Percentiles rank a stretch among this genome's conserved stretches.
phyloP scores from a whole-genome alignment of 2,797 vertebrate species.

The Tragelaphus eurycerus region DNA sequence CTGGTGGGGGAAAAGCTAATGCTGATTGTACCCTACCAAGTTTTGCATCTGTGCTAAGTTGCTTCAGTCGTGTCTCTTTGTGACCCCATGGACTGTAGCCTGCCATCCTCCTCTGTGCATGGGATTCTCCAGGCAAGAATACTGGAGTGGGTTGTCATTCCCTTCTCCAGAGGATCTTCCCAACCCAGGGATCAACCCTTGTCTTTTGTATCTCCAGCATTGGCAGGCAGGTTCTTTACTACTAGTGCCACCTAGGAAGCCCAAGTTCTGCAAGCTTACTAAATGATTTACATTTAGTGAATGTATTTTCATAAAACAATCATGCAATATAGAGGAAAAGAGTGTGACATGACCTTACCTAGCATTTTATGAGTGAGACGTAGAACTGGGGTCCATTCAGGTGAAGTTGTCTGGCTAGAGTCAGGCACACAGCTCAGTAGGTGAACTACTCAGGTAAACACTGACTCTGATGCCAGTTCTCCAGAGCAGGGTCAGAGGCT shows the following conservation, averaged over 20 bases:
- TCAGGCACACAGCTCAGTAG: neutral
- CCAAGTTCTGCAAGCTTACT: neutral
- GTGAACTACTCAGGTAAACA: neutral
- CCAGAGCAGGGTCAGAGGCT: neutral
- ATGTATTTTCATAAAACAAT: neutral
- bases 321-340: neutral
- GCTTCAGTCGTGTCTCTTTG: neutral
- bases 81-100: neutral
- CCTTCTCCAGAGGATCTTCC: neutral
- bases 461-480: neutral
- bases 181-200: neutral
- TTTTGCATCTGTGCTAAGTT: neutral
- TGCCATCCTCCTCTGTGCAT: neutral
- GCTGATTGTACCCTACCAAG: neutral
- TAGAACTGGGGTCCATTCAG: neutral
- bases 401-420: neutral
- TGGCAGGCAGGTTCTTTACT: neutral
- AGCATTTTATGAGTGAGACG: neutral
- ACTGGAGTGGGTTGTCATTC: neutral
- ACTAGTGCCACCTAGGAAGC: neutral
- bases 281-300: neutral
- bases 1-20: neutral
- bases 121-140: neutral
- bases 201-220: neutral
- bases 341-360: neutral